These are phyloP conservation scores for Rhinolophus sinicus DNA, from an alignment of 2,113 vertebrate genomes.

Conservation along the genomic window DNA sequence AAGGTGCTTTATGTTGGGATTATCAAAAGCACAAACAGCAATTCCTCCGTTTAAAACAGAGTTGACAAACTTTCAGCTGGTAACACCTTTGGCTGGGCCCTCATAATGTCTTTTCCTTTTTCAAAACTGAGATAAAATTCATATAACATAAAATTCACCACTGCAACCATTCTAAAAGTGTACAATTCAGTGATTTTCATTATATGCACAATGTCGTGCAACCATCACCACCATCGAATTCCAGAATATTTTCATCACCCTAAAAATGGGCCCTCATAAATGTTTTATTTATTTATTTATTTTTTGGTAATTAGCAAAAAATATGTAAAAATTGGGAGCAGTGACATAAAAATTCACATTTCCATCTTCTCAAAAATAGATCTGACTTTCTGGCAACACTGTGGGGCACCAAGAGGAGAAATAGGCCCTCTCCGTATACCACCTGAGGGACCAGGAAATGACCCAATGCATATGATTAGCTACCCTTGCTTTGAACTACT, in stretches of 20 bases:
- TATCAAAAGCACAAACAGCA: background rate
- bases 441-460: background rate
- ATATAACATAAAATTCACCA: background rate
- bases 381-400: background rate
- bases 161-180: background rate
- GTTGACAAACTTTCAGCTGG: background rate
- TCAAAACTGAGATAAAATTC: slow-evolving; percentile 11
- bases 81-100: background rate
- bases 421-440: background rate
- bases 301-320: background rate
- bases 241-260: background rate
- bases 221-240: background rate
- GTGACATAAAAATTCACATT: background rate
- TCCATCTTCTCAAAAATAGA: slow-evolving; percentile 27
- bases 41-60: background rate
- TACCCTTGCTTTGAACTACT: background rate
- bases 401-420: background rate
- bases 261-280: background rate
- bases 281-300: background rate
- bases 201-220: background rate
- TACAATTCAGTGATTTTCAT: background rate
- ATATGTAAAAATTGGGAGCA: background rate
- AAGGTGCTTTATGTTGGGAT: background rate
- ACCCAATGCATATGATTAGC: background rate
- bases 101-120: background rate